Evolutionary conservation across 1,140 invertebrate species (phyloP), one percentile per base, ranked within the genome.

Genomic region (Euschistus heros): DNA sequence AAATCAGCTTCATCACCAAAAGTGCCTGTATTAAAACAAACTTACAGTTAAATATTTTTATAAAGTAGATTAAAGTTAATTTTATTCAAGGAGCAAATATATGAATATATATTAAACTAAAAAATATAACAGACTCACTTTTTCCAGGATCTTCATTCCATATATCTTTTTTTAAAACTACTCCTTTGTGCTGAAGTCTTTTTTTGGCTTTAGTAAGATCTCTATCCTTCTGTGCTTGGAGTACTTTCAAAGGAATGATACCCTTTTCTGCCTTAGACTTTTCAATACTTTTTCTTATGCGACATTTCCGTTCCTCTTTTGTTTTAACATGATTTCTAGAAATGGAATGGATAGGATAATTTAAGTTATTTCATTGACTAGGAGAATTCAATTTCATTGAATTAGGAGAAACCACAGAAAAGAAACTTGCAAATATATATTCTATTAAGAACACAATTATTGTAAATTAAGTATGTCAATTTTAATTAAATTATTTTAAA

Each of bases 221-320:
- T 26, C 54, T 57, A 24, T 70, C 74, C 62, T 68, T 69, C 33
- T 69, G 57, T 37, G 68, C 62, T 64, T 73, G 70, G 63, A 72
- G 72, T 57, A 73, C 68, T 68, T 74, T 76, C 13, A 73, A 68
- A 44, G 70, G 67, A 18, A 68, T n/a, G 50, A 70, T 68, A 0
- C 70, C 72, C n/a, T 66, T 64, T 37, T 65, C 63, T 10, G 67
- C 24, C 67, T 73, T 74, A 46, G 70, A 71, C 13, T 68, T 30
- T 17, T 67, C 20, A 62, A 78, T 74, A 22, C 71, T 71, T 20
- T 71, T 73, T 1, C 70, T 69, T 26, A 82, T 72, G 0, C 74
- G 70, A 71, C 76, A 75, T 68, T 76, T 76, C 47, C 79, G 71
- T 72, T 83, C 80, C 65, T 81, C 79, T 30, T 74, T 75, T 1